These are phyloP conservation scores for Tenthredo amoena DNA, from an alignment of 2,888 invertebrate species.

Conservation along the genomic window DNA sequence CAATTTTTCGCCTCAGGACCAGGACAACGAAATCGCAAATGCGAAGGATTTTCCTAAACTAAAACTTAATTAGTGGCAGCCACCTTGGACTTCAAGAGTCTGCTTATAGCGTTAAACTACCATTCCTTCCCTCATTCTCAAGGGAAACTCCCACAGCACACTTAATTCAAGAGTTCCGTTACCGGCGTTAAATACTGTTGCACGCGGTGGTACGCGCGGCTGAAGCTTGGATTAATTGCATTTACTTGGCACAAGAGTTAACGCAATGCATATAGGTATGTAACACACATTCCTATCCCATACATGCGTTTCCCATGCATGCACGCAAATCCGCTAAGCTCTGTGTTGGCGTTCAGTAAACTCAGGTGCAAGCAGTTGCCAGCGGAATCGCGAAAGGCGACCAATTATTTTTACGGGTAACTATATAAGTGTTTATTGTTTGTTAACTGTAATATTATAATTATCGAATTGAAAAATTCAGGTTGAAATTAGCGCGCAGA, in stretches of 20 bases:
- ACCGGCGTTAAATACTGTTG: constrained; percentile 38
- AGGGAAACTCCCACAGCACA: constrained; percentile 8
- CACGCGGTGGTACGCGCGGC: constrained; percentile 22
- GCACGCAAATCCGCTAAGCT: not conserved
- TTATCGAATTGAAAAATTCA: not conserved
- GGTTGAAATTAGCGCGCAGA: not conserved
- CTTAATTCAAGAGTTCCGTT: constrained; percentile 40
- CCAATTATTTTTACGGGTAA: not conserved
- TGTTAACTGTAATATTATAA: not conserved
- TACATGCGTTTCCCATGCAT: not conserved
- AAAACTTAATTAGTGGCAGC: constrained; percentile 28
- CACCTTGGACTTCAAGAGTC: constrained; percentile 31
- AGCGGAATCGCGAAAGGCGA: not conserved
- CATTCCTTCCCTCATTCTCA: not conserved
- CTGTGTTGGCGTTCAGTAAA: not conserved
- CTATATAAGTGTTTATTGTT: not conserved
- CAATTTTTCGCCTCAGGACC: not conserved
- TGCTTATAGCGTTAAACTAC: constrained; percentile 20
- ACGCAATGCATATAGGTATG: constrained; percentile 17
- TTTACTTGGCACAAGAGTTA: constrained; percentile 12
- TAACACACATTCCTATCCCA: not conserved
- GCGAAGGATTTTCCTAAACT: not conserved
- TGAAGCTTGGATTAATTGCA: constrained; percentile 41
- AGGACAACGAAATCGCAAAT: not conserved
- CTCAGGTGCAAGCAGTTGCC: not conserved